phyloP scores from a whole-genome alignment of 2,113 vertebrate genomes.

The Octodon degus region DNA sequence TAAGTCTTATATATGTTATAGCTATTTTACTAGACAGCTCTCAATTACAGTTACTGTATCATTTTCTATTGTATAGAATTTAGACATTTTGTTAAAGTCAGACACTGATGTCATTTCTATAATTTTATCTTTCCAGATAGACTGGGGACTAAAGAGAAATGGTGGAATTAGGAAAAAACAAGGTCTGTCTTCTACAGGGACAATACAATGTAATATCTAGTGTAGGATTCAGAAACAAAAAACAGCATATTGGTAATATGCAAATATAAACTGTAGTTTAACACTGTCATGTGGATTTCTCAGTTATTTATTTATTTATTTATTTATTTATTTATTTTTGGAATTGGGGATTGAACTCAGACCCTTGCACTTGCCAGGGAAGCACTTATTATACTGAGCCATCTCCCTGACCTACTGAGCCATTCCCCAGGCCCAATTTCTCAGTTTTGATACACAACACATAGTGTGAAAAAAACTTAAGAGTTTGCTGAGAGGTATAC shows the following conservation, averaged over 20 bases:
- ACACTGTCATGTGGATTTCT: background rate
- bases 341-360: too few species aligned
- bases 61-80: conserved; percentile 1
- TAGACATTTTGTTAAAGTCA: background rate
- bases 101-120: background rate
- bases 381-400: too few species aligned
- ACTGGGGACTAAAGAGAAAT: background rate
- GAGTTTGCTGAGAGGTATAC: background rate
- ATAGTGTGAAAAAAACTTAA: background rate
- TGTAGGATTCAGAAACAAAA: background rate
- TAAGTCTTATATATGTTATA: background rate
- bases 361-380: too few species aligned
- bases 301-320: too few species aligned
- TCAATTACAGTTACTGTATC: background rate
- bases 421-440: background rate
- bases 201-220: background rate
- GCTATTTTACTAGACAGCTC: background rate
- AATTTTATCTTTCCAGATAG: background rate
- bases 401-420: too few species aligned
- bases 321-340: too few species aligned
- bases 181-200: background rate
- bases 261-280: background rate
- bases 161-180: background rate
- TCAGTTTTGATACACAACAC: background rate
- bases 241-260: background rate